Percentiles rank a stretch among this genome's conserved stretches.
phyloP scores from a whole-genome alignment of 2,113 vertebrate species.

The Ptychochromis oligacanthus region DNA sequence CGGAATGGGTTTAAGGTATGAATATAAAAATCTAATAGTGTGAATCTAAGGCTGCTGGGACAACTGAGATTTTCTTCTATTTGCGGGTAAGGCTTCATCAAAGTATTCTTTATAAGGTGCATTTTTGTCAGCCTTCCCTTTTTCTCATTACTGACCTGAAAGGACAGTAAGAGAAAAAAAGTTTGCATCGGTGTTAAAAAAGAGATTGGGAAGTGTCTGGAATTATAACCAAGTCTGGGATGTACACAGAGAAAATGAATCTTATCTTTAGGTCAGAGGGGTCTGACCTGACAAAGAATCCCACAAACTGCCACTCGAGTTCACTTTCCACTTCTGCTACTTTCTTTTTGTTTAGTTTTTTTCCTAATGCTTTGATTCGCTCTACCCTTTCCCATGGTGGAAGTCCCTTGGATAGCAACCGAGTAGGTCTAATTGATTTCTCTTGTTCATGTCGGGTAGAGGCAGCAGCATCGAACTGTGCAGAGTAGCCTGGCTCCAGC shows the following conservation, averaged over 20 bases:
- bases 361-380: constrained; percentile 48
- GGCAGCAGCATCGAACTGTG: constrained; percentile 69
- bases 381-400: constrained; percentile 54
- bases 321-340: constrained; percentile 47
- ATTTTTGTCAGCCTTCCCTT: constrained; percentile 24
- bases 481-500: constrained; percentile 68
- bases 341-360: constrained; percentile 39
- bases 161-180: constrained; percentile 9
- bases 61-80: constrained; percentile 13
- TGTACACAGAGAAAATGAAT: constrained; percentile 34
- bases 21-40: constrained; percentile 43
- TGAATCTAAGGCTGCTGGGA: constrained; percentile 21
- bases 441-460: constrained; percentile 73
- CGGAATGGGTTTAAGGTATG: constrained; percentile 40
- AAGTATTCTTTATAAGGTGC: constrained; percentile 1
- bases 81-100: constrained; percentile 30
- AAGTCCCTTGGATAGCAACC: constrained; percentile 68
- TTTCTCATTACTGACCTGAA: constrained; percentile 46
- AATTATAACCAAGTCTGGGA: constrained; percentile 45
- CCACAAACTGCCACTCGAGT: constrained; percentile 57
- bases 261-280: constrained; percentile 60
- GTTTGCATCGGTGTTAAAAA: constrained; percentile 5
- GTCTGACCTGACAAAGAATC: constrained; percentile 42
- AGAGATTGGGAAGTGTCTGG: constrained; percentile 26
- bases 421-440: constrained; percentile 80